Evolutionary conservation across 2,888 invertebrate genomes (phyloP).

Genomic region (Rambutsinella grinnellia): DNA sequence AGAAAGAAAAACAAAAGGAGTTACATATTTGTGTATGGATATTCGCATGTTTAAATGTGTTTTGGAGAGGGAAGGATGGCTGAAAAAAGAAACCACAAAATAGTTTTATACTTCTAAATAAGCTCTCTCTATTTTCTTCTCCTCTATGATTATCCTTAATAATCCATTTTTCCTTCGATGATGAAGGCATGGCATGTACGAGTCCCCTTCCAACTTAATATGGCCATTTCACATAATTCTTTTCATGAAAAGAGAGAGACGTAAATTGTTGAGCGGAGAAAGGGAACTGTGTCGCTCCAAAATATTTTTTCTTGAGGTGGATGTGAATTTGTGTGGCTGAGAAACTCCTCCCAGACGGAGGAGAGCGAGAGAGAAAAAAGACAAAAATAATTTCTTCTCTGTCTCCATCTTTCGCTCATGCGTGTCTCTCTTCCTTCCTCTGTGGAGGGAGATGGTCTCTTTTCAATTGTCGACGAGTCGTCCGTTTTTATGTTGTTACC

Average conservation of each 20-base stretch:
- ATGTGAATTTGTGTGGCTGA: not conserved
- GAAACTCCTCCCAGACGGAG: not conserved
- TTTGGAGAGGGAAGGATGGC: not conserved
- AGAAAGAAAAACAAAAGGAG: not conserved
- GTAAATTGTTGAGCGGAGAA: too few relatives aligned
- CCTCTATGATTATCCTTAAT: conserved; percentile 47
- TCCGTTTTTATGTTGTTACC: not conserved
- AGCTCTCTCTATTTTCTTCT: not conserved
- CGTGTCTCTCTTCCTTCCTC: not conserved
- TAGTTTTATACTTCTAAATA: not conserved
- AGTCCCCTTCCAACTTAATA: too few relatives aligned
- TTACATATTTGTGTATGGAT: not conserved
- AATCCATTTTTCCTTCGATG: conserved; percentile 42
- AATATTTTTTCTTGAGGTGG: not conserved
- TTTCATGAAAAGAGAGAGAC: too few relatives aligned
- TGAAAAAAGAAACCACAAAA: not conserved
- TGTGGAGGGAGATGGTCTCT: not conserved
- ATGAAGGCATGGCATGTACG: too few relatives aligned
- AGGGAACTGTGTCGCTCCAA: not conserved
- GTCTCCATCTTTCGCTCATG: not conserved
- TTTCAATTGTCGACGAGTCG: too few relatives aligned
- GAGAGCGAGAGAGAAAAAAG: not conserved
- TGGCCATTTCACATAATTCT: too few relatives aligned
- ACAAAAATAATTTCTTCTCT: conserved; percentile 7
- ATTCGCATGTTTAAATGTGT: not conserved